Base-by-base conservation (phyloP, 2,888 invertebrate species). In the Pachliopta kotzebuea region DNA sequence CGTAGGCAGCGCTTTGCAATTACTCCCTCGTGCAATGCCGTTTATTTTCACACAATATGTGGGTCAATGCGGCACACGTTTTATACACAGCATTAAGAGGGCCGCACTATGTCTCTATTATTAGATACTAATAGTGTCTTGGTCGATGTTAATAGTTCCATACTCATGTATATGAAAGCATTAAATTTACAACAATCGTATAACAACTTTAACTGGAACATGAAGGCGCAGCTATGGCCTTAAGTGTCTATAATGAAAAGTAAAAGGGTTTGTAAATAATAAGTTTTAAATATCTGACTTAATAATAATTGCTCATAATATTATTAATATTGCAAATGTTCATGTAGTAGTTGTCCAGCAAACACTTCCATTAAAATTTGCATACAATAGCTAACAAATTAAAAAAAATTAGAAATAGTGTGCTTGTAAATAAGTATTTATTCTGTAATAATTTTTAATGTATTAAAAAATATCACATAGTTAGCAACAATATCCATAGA, bases 11-110 rank as follows among this genome's bases (percentile, higher is more conserved):
- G 62, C 62, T 68, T 67, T 66, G 67, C 21, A 45, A 21, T 21
- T 45, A 53, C 63, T 31, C 56, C 61, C 49, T 53, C 23, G n/a
- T 58, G 53, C 61, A 65, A 60, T 61, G 65, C 24, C 74, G 80
- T 87, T 84, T 84, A 86, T 88, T 85, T 85, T 83, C 79, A 79
- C 80, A 73, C 77, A 72, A 80, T 79, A 90, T 86, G 88, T 90
- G 76, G 90, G 90, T 90, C 90, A 90, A 86, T 90, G 90, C 82
- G 73, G 74, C 75, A 76, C 75, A 70, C 68, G 60, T 60, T 58
- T 37, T 65, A 50, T 66, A 52, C 60, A 67, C 62, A 68, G 68
- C 70, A 80, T 76, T 80, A 75, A 73, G 76, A 78, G 76, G 75
- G 80, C 80, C 83, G 81, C 79, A 79, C 71, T 78, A 74, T 77